Conservation (phyloP, 2,888 invertebrate species). For the Pristionchus entomophagus region DNA sequence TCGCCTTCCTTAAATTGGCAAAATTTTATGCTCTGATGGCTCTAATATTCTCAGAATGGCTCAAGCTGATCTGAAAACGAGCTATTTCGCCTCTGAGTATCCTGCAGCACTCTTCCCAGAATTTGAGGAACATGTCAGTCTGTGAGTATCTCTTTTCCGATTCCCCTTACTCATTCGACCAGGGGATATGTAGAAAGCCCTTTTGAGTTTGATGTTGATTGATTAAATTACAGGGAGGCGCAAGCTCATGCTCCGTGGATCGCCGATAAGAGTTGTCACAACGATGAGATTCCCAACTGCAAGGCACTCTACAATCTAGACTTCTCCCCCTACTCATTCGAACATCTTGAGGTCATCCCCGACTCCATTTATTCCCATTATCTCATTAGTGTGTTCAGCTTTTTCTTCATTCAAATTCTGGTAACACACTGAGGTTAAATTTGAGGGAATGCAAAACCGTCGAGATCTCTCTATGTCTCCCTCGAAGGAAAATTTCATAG, state of each 20-base stretch:
- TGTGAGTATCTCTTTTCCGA: conserved; percentile 9
- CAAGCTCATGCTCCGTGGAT: conserved; percentile 46
- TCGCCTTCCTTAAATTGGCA: too few species aligned
- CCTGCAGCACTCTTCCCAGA: conserved; percentile 17
- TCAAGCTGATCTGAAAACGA: conserved; percentile 31
- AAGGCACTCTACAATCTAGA: conserved; percentile 76
- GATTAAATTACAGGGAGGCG: not conserved
- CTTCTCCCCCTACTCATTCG: conserved; percentile 82
- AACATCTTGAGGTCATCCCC: conserved; percentile 80
- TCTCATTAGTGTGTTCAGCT: not conserved
- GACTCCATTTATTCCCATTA: not conserved
- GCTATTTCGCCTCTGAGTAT: conserved; percentile 20
- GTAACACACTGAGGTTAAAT: too few species aligned
- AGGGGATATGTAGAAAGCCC: too few species aligned
- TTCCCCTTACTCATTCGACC: too few species aligned
- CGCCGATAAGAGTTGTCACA: not conserved
- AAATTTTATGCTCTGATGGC: too few species aligned
- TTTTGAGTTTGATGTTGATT: too few species aligned
- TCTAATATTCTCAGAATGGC: conserved; percentile 25
- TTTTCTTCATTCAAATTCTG: not conserved
- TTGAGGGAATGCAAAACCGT: conserved; percentile 38
- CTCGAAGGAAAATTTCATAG: not conserved
- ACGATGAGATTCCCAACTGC: conserved; percentile 35
- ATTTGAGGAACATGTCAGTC: conserved; percentile 32
- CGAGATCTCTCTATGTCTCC: conserved; percentile 26